phyloP scores from a whole-genome alignment of 2,888 invertebrate species.

The Hypomecis punctinalis region DNA sequence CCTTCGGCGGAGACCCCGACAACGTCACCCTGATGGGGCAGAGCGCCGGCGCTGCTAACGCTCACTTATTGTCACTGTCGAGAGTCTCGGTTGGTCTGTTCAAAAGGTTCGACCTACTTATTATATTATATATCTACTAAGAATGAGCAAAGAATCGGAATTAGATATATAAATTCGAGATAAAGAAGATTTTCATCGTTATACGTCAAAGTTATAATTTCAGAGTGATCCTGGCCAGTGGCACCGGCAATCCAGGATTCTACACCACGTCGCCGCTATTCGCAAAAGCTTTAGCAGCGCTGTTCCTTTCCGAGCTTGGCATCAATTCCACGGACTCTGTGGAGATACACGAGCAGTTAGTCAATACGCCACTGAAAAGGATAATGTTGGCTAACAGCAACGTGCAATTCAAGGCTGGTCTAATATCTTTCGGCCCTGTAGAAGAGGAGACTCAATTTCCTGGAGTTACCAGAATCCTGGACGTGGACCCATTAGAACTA shows the following conservation, averaged over 20 bases:
- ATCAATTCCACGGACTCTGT: conserved; percentile 38
- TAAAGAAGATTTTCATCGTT: too few relatives aligned
- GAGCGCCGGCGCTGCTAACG: conserved; percentile 70
- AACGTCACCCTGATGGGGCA: conserved; percentile 75
- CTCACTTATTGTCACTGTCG: conserved; percentile 68
- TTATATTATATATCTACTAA: too few relatives aligned
- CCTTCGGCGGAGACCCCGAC: conserved; percentile 73
- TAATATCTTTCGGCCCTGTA: conserved; percentile 45
- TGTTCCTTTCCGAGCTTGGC: conserved; percentile 58
- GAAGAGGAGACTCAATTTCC: conserved; percentile 41
- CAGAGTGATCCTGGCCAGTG: conserved; percentile 48
- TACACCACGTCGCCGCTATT: conserved; percentile 25
- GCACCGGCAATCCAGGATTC: conserved; percentile 19
- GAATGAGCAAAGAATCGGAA: too few relatives aligned
- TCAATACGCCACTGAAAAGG: conserved; percentile 36
- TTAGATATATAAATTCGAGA: too few relatives aligned
- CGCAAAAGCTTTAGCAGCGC: conserved; percentile 22
- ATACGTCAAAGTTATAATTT: too few relatives aligned
- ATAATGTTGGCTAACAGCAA: conserved; percentile 42
- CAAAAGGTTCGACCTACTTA: conserved; percentile 57
- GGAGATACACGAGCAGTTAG: conserved; percentile 39
- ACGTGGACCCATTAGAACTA: conserved; percentile 48
- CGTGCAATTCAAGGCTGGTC: conserved; percentile 36
- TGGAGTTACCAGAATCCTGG: conserved; percentile 45
- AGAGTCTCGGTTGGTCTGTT: conserved; percentile 67